Base-by-base conservation (phyloP, 2,113 vertebrate genomes). In the Eleginops maclovinus region DNA sequence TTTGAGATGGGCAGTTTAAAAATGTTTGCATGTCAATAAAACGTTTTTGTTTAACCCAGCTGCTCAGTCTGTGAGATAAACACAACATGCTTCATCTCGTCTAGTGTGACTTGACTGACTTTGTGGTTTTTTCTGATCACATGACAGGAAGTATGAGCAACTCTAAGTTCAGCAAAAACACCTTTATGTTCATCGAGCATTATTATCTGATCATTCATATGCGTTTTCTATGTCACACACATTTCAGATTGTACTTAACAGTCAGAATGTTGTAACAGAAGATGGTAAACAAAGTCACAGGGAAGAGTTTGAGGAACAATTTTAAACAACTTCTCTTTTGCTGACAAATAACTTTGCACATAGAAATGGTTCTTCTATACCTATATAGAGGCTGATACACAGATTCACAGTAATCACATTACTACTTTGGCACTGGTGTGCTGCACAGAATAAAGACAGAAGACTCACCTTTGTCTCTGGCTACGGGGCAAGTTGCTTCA, bases 401-500 rank as follows among this genome's bases (percentile, higher is more conserved):
- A 44, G 13, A 64, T 17, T 44, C 8, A 61, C 9, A 60, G 26
- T 19, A 26, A 9, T 10, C 17, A 9, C 12, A 41, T 46, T 4
- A 5, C 16, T 21, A 15, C 6, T 24, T 22, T 40, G 49, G n/a
- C 24, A 16, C 28, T 16, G 22, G 13, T 56, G 16, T 14, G 22
- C 8, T 40, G 22, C 44, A 4, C 6, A 0, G 2, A 59, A 14
- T 62, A 2, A 26, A 9, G 46, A 21, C 55, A 61, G 13, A 43
- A 43, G 61, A 72, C 95, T 95, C 72, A 97, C 96, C 96, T 84
- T 94, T 94, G 81, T 96, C 94, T 83, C 86, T 90, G 84, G 95
- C 90, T 19, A 93, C 83, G 1, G 97, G 96, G 50, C 93, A 92
- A 15, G 93, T 90, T 2, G 94, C 96, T 87, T 98, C 95, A 50